These are phyloP conservation scores for Tetragnatha montana DNA, from an alignment of 2,888 invertebrate species.

Conservation along the genomic window DNA sequence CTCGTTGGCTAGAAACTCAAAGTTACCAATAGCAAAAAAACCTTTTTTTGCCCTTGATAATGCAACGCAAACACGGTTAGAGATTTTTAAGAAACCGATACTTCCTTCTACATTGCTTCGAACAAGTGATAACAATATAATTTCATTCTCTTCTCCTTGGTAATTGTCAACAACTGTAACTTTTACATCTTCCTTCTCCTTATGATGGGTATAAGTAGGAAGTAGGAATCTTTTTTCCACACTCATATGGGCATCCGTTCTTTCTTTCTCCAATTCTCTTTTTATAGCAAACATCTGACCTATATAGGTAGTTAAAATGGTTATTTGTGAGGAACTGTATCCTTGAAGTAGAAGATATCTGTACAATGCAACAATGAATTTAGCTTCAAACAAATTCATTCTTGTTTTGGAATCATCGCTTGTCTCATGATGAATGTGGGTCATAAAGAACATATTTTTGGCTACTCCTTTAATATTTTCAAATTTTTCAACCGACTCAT, in stretches of 20 bases:
- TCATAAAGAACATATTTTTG: constrained; percentile 74
- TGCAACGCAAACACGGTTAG: constrained; percentile 74
- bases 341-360: constrained; percentile 73
- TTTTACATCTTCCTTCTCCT: constrained; percentile 18
- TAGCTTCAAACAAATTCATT: constrained; percentile 74
- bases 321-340: constrained; percentile 74
- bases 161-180: constrained; percentile 73
- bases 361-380: constrained; percentile 73
- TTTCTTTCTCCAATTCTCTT: background rate
- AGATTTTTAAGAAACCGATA: constrained; percentile 75
- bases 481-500: constrained; percentile 73
- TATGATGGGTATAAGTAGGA: too few relatives aligned
- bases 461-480: constrained; percentile 73
- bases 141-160: constrained; percentile 74
- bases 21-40: too few relatives aligned
- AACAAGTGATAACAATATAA: constrained; percentile 74
- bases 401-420: constrained; percentile 67
- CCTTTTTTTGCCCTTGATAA: constrained; percentile 72
- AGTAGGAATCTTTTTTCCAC: too few relatives aligned
- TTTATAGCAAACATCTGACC: constrained; percentile 74
- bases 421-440: constrained; percentile 64
- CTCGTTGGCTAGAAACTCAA: too few relatives aligned
- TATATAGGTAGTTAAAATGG: constrained; percentile 75
- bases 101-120: constrained; percentile 73
- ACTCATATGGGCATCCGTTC: too few relatives aligned